Conservation (phyloP, 53 echinoderm and acorn worm species). For the Luidia sarsii region DNA sequence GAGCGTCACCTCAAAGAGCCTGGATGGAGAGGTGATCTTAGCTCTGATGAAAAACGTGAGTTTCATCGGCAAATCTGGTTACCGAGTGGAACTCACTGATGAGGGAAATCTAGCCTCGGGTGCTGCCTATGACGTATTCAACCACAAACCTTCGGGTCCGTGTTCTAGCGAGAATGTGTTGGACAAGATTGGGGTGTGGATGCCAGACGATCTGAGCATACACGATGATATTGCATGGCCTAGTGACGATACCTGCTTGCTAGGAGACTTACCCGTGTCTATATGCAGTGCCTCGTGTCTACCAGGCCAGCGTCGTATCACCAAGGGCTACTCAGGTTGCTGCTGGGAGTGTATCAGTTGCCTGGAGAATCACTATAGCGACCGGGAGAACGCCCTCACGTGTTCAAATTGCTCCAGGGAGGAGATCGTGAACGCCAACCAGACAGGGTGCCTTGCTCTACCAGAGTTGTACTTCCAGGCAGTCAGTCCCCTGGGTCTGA, state of each 20-base stretch:
- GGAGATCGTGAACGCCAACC: constrained; percentile 57
- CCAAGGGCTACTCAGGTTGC: constrained; percentile 60
- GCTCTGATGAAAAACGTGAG: constrained; percentile 67
- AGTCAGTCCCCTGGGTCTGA: constrained; percentile 36
- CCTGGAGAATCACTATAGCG: constrained; percentile 63
- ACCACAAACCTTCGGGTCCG: constrained; percentile 53
- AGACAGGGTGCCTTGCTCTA: constrained; percentile 68
- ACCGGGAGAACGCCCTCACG: constrained; percentile 56
- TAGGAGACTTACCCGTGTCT: constrained; percentile 42
- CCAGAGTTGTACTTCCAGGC: constrained; percentile 45
- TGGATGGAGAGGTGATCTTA: constrained; percentile 55
- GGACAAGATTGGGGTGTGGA: constrained; percentile 47
- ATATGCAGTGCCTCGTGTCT: constrained; percentile 74
- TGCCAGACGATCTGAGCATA: not conserved
- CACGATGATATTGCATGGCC: constrained; percentile 10
- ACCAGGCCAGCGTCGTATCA: constrained; percentile 64
- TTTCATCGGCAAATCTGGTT: constrained; percentile 66
- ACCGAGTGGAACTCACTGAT: constrained; percentile 43
- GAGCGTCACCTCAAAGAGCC: not conserved
- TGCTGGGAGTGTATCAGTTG: constrained; percentile 92
- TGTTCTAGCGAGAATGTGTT: constrained; percentile 30
- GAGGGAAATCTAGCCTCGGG: constrained; percentile 66
- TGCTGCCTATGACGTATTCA: constrained; percentile 73
- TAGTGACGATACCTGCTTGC: not conserved
- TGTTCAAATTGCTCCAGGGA: constrained; percentile 69